phyloP scores from a whole-genome alignment of 1,140 invertebrate genomes.

The Diabrotica undecimpunctata region DNA sequence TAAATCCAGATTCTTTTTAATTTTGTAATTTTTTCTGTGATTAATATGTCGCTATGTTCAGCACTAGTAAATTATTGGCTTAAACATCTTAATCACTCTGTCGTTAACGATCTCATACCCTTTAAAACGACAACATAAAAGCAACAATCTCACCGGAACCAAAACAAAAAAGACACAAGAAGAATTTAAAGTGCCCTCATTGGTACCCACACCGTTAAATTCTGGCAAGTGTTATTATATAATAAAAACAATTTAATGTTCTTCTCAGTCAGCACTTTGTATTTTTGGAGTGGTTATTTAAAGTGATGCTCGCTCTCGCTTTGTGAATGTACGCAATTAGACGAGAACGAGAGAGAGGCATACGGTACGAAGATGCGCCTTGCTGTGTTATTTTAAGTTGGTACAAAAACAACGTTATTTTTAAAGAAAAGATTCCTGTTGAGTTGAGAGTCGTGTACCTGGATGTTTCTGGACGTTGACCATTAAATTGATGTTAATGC shows the following conservation, averaged over 20 bases:
- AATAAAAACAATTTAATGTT: slow-evolving; percentile 20
- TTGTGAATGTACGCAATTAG: slow-evolving; percentile 7
- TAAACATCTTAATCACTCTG: too few species aligned
- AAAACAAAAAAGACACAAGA: slow-evolving; percentile 1
- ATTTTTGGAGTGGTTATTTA: slow-evolving; percentile 19
- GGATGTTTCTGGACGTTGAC: too few species aligned
- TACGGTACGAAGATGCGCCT: neutral
- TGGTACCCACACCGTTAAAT: slow-evolving; percentile 4
- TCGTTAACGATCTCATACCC: too few species aligned
- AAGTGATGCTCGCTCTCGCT: slow-evolving; percentile 8
- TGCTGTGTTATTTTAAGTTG: slow-evolving; percentile 16
- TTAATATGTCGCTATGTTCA: too few species aligned
- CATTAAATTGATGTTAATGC: too few species aligned
- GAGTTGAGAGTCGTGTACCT: too few species aligned
- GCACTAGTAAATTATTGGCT: too few species aligned
- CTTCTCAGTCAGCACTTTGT: slow-evolving; percentile 16
- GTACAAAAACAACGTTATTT: slow-evolving; percentile 13
- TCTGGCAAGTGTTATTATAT: slow-evolving; percentile 16
- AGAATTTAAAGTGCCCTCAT: slow-evolving; percentile 4
- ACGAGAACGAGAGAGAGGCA: neutral
- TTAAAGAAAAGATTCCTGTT: slow-evolving; percentile 12
- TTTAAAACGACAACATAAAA: too few species aligned
- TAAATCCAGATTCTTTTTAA: too few species aligned
- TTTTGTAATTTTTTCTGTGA: too few species aligned
- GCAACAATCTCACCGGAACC: neutral